phyloP scores from a whole-genome alignment of 2,888 invertebrate species.

The Harpagoxenus sublaevis region DNA sequence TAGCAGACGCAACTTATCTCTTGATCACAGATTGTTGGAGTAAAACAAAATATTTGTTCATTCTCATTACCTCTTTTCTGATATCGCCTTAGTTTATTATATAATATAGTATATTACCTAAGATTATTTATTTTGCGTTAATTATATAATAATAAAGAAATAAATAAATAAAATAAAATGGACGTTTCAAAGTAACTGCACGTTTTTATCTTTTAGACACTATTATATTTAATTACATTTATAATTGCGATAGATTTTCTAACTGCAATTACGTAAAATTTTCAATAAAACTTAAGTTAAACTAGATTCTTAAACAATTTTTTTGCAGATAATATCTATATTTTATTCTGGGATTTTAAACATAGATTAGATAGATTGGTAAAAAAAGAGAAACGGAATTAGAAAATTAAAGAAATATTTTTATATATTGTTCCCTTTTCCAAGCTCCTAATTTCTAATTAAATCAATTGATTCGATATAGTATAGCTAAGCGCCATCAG shows the following conservation, averaged over 20 bases:
- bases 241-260: background rate
- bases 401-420: background rate
- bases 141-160: background rate
- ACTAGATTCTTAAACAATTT: background rate
- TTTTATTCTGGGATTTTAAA: background rate
- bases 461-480: background rate
- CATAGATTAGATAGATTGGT: background rate
- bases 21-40: constrained; percentile 19
- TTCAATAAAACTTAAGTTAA: background rate
- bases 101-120: background rate
- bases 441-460: background rate
- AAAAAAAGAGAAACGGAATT: background rate
- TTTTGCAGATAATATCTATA: background rate
- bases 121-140: background rate
- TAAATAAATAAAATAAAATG: background rate
- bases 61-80: background rate
- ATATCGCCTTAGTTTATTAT: background rate
- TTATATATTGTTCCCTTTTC: background rate
- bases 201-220: background rate
- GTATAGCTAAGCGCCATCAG: background rate
- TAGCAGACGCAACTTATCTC: constrained; percentile 7
- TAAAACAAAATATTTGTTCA: constrained; percentile 5
- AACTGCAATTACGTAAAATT: background rate
- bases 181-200: background rate
- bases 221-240: background rate